Evolutionary conservation across 2,888 invertebrate species (phyloP), one percentile per base, ranked within the genome.

Genomic region (Asteroscopus sphinx): DNA sequence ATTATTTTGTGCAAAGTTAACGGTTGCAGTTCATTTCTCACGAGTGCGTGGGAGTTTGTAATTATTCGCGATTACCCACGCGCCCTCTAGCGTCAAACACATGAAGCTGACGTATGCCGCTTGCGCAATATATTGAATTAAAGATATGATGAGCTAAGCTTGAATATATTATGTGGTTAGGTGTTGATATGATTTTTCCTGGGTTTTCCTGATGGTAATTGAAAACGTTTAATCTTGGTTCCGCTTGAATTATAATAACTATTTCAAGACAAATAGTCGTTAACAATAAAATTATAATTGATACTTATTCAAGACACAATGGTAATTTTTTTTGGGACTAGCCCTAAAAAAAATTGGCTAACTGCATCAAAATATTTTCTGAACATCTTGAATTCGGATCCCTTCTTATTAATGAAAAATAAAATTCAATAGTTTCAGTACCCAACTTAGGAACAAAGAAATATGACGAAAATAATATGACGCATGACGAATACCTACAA

Each of bases 11-110:
- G 55, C 44, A 56, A 58, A 71, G 37, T 17, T 75, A 73, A 69
- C 59, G 68, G 62, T 66, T 44, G 53, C 28, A 44, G 42, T 54
- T 37, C 15, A 48, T 56, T 65, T 73, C 67, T 46, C 70, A 67
- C 63, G 55, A 52, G 41, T 55, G 81, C 84, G 84, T 86, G 86
- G 84, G 86, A 84, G 52, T 64, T 44, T 45, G 48, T 71, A 67
- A 85, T 85, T 83, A 83, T 85, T 77, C 66, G 66, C 63, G 69
- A 57, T 73, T 77, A 65, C 73, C 64, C 65, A 75, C 61, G 59
- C 60, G 61, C 64, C 69, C 58, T 54, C 70, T 61, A 51, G 44
- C 59, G 57, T 65, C 30, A 39, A 46, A 45, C 16, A 54, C 30
- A 39, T 16, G 44, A 39, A 45, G 13, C 35, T 61, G 40, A 33